Evolutionary conservation across 2,797 vertebrate genomes (phyloP), one percentile per base, ranked within the genome.

Genomic region (Pipistrellus nathusii): DNA sequence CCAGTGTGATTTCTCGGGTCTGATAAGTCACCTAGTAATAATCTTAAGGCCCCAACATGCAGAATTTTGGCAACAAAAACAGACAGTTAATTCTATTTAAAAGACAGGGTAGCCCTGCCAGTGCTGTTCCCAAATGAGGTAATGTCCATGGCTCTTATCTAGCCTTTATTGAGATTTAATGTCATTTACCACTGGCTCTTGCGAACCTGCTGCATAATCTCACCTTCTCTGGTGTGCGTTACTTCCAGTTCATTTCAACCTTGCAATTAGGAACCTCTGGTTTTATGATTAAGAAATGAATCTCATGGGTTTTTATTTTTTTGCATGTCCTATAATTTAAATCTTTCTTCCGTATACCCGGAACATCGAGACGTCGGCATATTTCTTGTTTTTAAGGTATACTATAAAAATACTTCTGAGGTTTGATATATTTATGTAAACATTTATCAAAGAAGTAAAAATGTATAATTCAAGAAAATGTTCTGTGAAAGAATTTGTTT

Each of bases 401-500:
- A 91, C 72, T 88, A 77, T 41, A 96, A 94, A 94, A 94, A 95
- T 44, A 96, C 75, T 91, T 91, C 76, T 84, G 81, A 78, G 83
- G 80, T 87, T 88, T 93, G 92, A 97, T 96, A 89, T 94, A 92
- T 94, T 88, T 95, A 94, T 78, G 88, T 83, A 95, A 96, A 97
- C 69, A 96, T 93, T 95, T 93, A 96, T 95, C 94, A 96, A 95
- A 92, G 94, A 94, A 90, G 84, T 92, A 27, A 89, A 92, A 97
- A 97, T 93, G 92, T 93, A 71, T 96, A 97, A 96, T 93, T 97
- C 93, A 96, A 96, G 95, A 97, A 96, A 94, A 92, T 64, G 77
- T 94, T 92, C 95, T 93, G 90, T 95, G 73, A 95, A 96, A 96
- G 90, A 94, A 96, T 95, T 71, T 96, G 94, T 95, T 97, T 96